Conservation (phyloP, 1,140 invertebrate species). For the Drosophila punjabiensis region DNA sequence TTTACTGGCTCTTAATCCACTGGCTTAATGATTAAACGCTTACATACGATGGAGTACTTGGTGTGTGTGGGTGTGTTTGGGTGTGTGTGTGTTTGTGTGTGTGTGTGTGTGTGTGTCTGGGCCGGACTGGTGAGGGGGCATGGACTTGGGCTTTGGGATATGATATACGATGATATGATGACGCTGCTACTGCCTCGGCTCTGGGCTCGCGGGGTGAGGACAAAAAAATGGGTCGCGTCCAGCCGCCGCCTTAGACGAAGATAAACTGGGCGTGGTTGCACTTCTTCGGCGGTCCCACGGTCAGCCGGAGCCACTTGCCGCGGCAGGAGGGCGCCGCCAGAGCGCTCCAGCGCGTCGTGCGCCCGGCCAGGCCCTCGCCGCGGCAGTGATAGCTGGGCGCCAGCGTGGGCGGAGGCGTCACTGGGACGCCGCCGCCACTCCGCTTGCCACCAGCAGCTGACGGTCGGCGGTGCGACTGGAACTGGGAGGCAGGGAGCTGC, state of each 20-base stretch:
- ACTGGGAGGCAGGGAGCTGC: constrained; percentile 13
- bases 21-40: constrained; percentile 69
- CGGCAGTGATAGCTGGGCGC: constrained; percentile 90
- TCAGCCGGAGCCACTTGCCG: constrained; percentile 92
- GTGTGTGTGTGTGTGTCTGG: not conserved
- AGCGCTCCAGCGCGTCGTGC: constrained; percentile 91
- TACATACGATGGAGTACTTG: constrained; percentile 60
- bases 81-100: not conserved
- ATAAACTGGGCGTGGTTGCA: constrained; percentile 88
- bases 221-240: constrained; percentile 32
- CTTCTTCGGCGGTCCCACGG: constrained; percentile 87
- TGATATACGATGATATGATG: constrained; percentile 44
- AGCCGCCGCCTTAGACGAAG: constrained; percentile 86
- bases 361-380: constrained; percentile 90
- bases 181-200: constrained; percentile 2
- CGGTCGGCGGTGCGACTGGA: constrained; percentile 14
- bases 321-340: constrained; percentile 92
- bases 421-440: constrained; percentile 29
- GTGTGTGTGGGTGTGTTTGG: constrained; percentile 4
- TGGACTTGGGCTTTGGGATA: constrained; percentile 11
- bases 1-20: constrained; percentile 60
- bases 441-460: constrained; percentile 8
- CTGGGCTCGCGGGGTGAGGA: not conserved
- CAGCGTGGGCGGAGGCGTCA: constrained; percentile 49
- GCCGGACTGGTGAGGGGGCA: not conserved